Evolutionary conservation across 1,140 invertebrate genomes (phyloP).

Genomic region (Panulirus ornatus): DNA sequence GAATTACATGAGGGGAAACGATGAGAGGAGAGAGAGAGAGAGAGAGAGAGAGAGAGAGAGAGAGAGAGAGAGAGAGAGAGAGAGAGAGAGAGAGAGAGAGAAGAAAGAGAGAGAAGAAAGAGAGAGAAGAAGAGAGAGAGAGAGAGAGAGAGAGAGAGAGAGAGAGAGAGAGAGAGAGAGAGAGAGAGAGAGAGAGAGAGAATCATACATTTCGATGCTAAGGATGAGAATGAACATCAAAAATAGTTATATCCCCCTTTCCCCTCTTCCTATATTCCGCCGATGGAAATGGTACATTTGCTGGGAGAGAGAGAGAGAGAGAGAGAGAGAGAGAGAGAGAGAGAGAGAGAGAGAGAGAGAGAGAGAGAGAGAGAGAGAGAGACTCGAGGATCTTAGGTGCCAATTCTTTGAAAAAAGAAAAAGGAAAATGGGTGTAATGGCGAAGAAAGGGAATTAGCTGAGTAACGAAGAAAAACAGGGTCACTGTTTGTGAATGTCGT

Average conservation of each 20-base stretch:
- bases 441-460: too few relatives aligned
- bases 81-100: slow-evolving; percentile 17
- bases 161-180: neutral
- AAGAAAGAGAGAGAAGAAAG: neutral
- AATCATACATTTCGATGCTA: neutral
- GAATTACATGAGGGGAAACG: too few relatives aligned
- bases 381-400: neutral
- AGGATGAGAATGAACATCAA: neutral
- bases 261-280: neutral
- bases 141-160: neutral
- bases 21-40: slow-evolving; percentile 12
- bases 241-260: neutral
- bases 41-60: slow-evolving; percentile 34
- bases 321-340: neutral
- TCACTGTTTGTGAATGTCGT: too few relatives aligned
- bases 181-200: slow-evolving; percentile 19
- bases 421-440: too few relatives aligned
- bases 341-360: neutral
- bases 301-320: neutral
- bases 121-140: neutral
- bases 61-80: slow-evolving; percentile 30
- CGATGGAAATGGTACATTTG: neutral
- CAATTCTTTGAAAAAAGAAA: too few relatives aligned
- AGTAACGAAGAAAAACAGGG: too few relatives aligned
- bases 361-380: neutral